These are phyloP conservation scores for Dexiosoma caninum DNA, from an alignment of 2,888 invertebrate genomes.

Conservation along the genomic window DNA sequence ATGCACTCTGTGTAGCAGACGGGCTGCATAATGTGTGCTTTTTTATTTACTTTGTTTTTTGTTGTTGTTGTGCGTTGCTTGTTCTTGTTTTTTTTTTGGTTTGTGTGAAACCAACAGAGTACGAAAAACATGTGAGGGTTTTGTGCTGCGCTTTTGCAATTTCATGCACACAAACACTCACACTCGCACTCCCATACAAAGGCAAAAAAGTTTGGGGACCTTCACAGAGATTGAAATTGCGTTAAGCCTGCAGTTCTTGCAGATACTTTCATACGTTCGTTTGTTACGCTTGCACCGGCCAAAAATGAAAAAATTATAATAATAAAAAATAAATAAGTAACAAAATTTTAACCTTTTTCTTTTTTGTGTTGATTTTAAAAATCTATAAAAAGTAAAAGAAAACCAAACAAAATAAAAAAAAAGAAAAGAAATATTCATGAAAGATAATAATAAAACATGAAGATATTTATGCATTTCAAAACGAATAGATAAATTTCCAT, in stretches of 20 bases:
- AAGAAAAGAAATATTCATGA: slow-evolving; percentile 30
- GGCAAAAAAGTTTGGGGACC: slow-evolving; percentile 69
- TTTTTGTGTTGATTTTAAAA: slow-evolving; percentile 53
- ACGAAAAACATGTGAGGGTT: slow-evolving; percentile 52
- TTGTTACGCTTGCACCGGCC: slow-evolving; percentile 73
- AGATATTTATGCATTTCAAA: slow-evolving; percentile 39
- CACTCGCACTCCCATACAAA: slow-evolving; percentile 50
- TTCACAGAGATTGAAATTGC: slow-evolving; percentile 77
- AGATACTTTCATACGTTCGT: slow-evolving; percentile 77
- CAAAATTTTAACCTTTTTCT: slow-evolving; percentile 56
- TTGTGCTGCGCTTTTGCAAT: slow-evolving; percentile 61
- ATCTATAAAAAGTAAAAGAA: slow-evolving; percentile 32
- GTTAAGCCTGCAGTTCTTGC: slow-evolving; percentile 78
- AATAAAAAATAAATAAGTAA: slow-evolving; percentile 28
- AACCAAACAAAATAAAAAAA: slow-evolving; percentile 4
- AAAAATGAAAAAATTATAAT: slow-evolving; percentile 54
- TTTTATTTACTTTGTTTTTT: too few relatives aligned
- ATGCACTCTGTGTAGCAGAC: slow-evolving; percentile 44
- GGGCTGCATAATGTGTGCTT: slow-evolving; percentile 41
- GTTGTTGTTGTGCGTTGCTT: too few relatives aligned
- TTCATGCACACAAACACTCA: slow-evolving; percentile 37
- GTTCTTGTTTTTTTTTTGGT: slow-evolving; percentile 26
- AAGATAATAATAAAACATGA: slow-evolving; percentile 31
- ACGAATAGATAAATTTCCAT: slow-evolving; percentile 36
- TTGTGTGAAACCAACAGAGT: slow-evolving; percentile 40